phyloP scores from a whole-genome alignment of 2,888 invertebrate species.

The Linnaemya tessellans region DNA sequence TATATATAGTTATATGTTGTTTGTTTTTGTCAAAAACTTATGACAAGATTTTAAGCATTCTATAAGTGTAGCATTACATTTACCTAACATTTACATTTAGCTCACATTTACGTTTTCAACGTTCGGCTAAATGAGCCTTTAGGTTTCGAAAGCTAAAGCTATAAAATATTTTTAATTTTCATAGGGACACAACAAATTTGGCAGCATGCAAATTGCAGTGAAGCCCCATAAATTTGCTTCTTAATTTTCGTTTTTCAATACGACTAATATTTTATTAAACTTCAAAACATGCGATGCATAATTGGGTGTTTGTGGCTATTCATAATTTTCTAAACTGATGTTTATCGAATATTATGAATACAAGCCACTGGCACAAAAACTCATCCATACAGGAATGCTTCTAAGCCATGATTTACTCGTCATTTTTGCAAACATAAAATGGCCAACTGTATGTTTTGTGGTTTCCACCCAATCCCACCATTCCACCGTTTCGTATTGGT shows the following conservation, averaged over 20 bases:
- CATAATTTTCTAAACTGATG: background rate
- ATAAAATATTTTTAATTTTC: too few relatives aligned
- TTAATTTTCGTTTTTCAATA: background rate
- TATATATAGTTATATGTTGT: too few relatives aligned
- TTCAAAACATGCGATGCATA: background rate
- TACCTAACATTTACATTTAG: too few relatives aligned
- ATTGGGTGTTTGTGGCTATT: background rate
- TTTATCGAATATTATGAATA: background rate
- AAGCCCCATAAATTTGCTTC: background rate
- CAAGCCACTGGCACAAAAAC: background rate
- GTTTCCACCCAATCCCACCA: conserved; percentile 9
- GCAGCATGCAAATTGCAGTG: too few relatives aligned
- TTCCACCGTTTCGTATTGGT: background rate
- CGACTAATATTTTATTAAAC: background rate
- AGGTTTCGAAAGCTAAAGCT: too few relatives aligned
- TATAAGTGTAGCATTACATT: too few relatives aligned
- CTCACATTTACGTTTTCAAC: too few relatives aligned
- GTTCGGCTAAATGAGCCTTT: too few relatives aligned
- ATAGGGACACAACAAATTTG: too few relatives aligned
- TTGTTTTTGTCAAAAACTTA: too few relatives aligned
- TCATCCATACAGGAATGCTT: background rate
- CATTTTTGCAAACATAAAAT: background rate
- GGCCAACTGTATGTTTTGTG: background rate
- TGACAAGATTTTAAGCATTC: too few relatives aligned
- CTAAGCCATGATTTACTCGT: background rate